Conservation (phyloP, 2,113 vertebrate genomes). For the Panthera uncia region DNA sequence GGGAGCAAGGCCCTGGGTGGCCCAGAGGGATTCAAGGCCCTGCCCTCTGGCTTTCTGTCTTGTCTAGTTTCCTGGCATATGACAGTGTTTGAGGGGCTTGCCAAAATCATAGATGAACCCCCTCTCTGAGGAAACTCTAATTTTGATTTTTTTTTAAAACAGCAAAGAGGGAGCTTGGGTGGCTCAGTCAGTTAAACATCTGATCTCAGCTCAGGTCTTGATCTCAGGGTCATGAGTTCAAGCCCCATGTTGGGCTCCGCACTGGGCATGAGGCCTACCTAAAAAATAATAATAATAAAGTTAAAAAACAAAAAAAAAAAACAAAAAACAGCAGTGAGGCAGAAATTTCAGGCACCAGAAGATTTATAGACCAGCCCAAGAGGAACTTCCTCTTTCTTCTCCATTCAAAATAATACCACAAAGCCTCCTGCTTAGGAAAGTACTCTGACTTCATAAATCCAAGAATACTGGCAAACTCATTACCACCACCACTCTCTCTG, state of each 20-base stretch:
- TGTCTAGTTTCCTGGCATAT: not conserved
- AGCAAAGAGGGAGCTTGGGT: too few relatives aligned
- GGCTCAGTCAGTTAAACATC: too few relatives aligned
- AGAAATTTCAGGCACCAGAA: constrained; percentile 17
- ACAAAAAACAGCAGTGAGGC: not conserved
- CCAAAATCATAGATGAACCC: not conserved
- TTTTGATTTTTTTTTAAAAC: not conserved
- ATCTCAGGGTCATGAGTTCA: too few relatives aligned
- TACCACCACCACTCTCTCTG: not conserved
- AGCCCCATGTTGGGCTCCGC: too few relatives aligned
- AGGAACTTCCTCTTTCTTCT: not conserved
- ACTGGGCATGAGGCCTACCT: too few relatives aligned
- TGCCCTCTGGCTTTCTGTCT: not conserved
- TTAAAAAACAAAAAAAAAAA: too few relatives aligned
- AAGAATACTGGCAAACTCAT: not conserved
- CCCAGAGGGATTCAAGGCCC: not conserved
- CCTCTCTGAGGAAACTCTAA: not conserved
- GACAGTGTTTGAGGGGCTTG: not conserved
- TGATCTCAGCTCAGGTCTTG: too few relatives aligned
- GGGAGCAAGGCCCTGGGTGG: not conserved
- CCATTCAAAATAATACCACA: not conserved
- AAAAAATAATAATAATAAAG: too few relatives aligned
- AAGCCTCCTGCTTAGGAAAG: not conserved
- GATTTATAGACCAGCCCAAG: not conserved
- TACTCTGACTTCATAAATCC: not conserved